These are phyloP conservation scores for Lacanobia oleracea DNA, from an alignment of 2,888 invertebrate species.

Conservation along the genomic window DNA sequence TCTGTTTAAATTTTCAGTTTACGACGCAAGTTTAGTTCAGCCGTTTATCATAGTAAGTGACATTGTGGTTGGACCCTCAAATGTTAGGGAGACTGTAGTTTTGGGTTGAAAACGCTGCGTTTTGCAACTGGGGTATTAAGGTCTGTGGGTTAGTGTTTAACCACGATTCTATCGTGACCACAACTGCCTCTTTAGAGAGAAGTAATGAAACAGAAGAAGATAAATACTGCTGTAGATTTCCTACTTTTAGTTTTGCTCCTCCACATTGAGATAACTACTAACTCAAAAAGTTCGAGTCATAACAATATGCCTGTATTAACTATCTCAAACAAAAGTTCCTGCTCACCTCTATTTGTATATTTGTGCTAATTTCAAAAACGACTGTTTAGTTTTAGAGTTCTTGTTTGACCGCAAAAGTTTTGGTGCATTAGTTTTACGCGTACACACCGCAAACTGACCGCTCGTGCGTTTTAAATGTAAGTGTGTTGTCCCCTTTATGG, in stretches of 20 bases:
- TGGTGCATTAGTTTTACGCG: constrained; percentile 35
- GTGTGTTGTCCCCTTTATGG: constrained; percentile 39
- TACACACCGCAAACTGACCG: constrained; percentile 19
- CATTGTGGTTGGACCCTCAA: constrained; percentile 34
- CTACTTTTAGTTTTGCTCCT: too few relatives aligned
- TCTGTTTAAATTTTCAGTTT: constrained; percentile 61
- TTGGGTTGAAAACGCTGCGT: not conserved
- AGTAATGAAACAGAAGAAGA: too few relatives aligned
- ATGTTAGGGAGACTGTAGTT: constrained; percentile 26
- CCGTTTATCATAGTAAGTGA: constrained; percentile 43
- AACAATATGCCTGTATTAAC: not conserved
- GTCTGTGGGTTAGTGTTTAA: constrained; percentile 6
- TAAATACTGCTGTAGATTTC: too few relatives aligned
- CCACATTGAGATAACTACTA: not conserved
- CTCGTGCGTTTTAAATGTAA: constrained; percentile 46
- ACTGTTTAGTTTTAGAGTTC: constrained; percentile 62
- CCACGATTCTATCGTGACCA: too few relatives aligned
- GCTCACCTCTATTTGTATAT: constrained; percentile 22
- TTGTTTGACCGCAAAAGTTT: constrained; percentile 64
- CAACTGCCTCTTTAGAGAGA: too few relatives aligned
- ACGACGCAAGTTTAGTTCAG: constrained; percentile 40
- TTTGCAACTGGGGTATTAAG: not conserved
- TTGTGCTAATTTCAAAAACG: constrained; percentile 65
- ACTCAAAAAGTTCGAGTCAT: not conserved
- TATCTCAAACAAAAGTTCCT: constrained; percentile 15